Evolutionary conservation across 2,797 vertebrate species (phyloP).

Genomic region (Notolepis coatsorum): DNA sequence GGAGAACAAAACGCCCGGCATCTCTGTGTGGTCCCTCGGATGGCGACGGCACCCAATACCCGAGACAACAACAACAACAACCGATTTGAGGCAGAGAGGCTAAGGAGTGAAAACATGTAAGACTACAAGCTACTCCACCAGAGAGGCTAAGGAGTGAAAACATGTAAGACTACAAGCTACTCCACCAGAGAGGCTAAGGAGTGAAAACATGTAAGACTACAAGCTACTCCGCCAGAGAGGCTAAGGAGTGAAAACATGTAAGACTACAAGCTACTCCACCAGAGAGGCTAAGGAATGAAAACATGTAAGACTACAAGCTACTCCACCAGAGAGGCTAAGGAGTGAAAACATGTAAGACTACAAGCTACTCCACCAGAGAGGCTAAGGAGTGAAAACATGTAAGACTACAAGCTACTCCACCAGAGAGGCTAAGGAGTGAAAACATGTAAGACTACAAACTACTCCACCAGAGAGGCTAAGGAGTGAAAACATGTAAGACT

Average conservation of each 20-base stretch:
- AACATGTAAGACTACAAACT: constrained; percentile 33
- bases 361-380: constrained; percentile 26
- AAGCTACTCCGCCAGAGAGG: constrained; percentile 31
- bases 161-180: constrained; percentile 34
- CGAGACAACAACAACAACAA: constrained; percentile 41
- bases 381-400: constrained; percentile 35
- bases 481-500: constrained; percentile 36
- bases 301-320: constrained; percentile 32
- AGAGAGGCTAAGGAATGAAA: constrained; percentile 33
- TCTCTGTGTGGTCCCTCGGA: constrained; percentile 38
- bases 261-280: constrained; percentile 33
- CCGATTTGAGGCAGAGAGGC: constrained; percentile 42
- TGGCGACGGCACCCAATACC: constrained; percentile 42
- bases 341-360: constrained; percentile 36
- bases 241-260: constrained; percentile 35
- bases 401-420: constrained; percentile 35
- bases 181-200: constrained; percentile 34
- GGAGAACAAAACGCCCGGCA: constrained; percentile 22
- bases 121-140: constrained; percentile 31
- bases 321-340: constrained; percentile 33
- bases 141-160: constrained; percentile 24
- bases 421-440: constrained; percentile 33
- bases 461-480: constrained; percentile 31
- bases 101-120: constrained; percentile 38
- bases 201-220: constrained; percentile 33